Evolutionary conservation across 2,113 vertebrate genomes (phyloP).

Genomic region (Neotoma lepida): DNA sequence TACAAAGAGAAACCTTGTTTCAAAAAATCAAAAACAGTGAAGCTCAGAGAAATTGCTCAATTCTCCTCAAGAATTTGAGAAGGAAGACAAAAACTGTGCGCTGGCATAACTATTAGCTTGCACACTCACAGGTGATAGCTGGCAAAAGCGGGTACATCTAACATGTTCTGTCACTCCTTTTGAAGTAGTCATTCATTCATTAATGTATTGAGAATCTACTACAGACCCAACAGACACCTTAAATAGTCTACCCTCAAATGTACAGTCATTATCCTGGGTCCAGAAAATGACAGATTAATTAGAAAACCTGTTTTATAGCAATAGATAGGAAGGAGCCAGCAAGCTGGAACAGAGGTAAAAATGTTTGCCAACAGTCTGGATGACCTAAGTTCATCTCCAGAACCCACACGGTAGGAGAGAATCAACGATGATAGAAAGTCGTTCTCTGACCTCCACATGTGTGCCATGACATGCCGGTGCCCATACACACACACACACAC

Average conservation of each 20-base stretch:
- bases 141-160: not conserved
- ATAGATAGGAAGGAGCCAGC: not conserved
- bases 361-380: not conserved
- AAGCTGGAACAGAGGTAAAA: not conserved
- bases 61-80: not conserved
- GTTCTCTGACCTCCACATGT: too few species aligned
- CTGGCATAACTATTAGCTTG: not conserved
- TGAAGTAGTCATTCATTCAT: not conserved
- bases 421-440: not conserved
- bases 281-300: not conserved
- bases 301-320: not conserved
- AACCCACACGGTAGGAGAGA: not conserved
- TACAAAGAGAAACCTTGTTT: too few species aligned
- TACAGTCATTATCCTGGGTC: not conserved
- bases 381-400: not conserved
- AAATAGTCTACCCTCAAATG: too few species aligned
- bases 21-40: too few species aligned
- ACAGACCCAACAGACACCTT: not conserved
- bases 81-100: not conserved
- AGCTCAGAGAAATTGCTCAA: not conserved
- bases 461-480: not conserved
- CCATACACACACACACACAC: not conserved
- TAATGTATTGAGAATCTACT: not conserved
- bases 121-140: not conserved
- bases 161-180: not conserved